Evolutionary conservation across 1,140 invertebrate genomes (phyloP), one percentile per base, ranked within the genome.

Genomic region (Spodoptera frugiperda): DNA sequence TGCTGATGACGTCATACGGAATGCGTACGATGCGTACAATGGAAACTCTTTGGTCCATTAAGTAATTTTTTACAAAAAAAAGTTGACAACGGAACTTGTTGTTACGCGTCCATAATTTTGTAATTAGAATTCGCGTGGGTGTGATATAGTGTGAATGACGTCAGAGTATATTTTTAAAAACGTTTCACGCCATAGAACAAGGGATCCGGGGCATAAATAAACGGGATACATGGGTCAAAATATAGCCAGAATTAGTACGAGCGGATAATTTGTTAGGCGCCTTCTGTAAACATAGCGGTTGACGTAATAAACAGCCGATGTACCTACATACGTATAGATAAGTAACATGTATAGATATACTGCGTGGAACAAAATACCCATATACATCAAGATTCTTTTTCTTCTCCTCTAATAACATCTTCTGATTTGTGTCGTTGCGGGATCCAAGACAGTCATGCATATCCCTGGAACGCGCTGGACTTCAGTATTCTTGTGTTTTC

Each of bases 221-320:
- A 14, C 44, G 70, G 55, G 54, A 30, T 59, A 46, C 21, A 21
- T 3, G 54, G 70, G 39, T 73, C 54, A 57, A 71, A 39, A 71
- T 57, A 70, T 53, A 54, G 67, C 67, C 53, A 59, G 70, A 59
- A 53, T 71, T 55, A 71, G 49, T n/a, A 44, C 15, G 30, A 11
- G 5, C 15, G 55, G 12, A 49, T 73, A 73, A 73, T 73, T 59
- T 73, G 54, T 59, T 71, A 25, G 44, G 17, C 54, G 55, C 21
- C 19, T 73, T 44, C 6, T 48, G 70, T 73, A 73, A 73, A 73
- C 54, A 59, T 10, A 14, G n/a, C 25, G 70, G 19, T 48, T 73
- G 70, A 73, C 53, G 55, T 73, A 59, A 57, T 39, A 59, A 65
- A 65, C 44, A 48, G 17, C 12, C n/a, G 33, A 48, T 46, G 33